A percentile compares a stretch with the other conserved stretches of the same genome.
phyloP scores from a whole-genome alignment of 1,140 invertebrate genomes.

The Kradibia gibbosae region DNA sequence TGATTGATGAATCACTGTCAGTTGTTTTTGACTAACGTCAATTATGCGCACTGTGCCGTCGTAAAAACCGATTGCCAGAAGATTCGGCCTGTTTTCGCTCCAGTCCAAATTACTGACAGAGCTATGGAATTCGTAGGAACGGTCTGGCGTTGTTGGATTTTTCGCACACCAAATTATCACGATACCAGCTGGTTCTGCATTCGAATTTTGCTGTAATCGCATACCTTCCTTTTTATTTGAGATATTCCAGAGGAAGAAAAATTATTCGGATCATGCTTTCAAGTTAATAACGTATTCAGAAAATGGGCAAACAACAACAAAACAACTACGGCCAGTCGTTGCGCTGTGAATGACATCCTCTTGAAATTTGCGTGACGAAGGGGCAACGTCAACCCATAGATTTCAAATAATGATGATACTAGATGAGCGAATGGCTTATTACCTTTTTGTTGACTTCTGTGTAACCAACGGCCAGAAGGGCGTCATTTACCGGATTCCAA shows the following conservation, averaged over 20 bases:
- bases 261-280: too few species aligned
- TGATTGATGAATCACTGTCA: conserved; percentile 74
- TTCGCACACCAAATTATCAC: conserved; percentile 88
- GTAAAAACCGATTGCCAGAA: conserved; percentile 85
- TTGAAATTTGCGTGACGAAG: too few species aligned
- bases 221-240: too few species aligned
- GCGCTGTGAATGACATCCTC: too few species aligned
- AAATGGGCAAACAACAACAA: too few species aligned
- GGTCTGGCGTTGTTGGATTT: conserved; percentile 88
- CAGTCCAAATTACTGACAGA: conserved; percentile 84
- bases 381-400: too few species aligned
- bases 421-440: neutral
- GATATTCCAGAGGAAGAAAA: too few species aligned
- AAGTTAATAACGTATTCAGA: too few species aligned
- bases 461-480: conserved; percentile 81
- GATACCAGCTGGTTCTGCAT: conserved; percentile 65
- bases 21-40: conserved; percentile 76
- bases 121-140: conserved; percentile 78
- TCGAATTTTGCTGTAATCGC: neutral
- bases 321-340: too few species aligned
- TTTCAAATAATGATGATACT: neutral
- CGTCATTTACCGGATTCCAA: conserved; percentile 78
- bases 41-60: conserved; percentile 84
- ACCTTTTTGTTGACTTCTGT: conserved; percentile 60
- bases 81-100: conserved; percentile 79